Base-by-base conservation (phyloP, 2,797 vertebrate species). In the Poeciliopsis turneri region DNA sequence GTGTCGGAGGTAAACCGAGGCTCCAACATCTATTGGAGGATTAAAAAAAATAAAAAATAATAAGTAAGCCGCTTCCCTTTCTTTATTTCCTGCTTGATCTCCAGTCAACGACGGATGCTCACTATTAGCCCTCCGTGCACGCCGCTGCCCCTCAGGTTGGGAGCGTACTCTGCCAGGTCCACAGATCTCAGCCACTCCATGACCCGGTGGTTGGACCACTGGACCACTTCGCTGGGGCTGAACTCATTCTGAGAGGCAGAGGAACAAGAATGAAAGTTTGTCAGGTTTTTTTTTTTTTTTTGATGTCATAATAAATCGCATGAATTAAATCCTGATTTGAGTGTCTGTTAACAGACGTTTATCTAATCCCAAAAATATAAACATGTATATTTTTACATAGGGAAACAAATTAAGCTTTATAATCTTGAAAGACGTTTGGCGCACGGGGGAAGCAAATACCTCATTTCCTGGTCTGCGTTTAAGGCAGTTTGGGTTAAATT, bases 111-210 rank as follows among this genome's bases (percentile, higher is more conserved):
- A 7, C 1, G 16, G 28, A 46, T 74, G 89, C 98, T 98, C 92
- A 99, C 98, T 47, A 99, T 96, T 25, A 99, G 96, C 3, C 98
- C 98, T 1, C 98, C 98, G 0, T 99, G 98, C 57, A 99, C 98
- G 0, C 98, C 98, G 0, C 98, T 99, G 82, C 98, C 98, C 78
- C 98, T 94, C 84, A 99, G 97, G 90, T 99, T 99, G 25, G 98
- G 98, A 0, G 98, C 98, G 0, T 99, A 99, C 84, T 99, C 98
- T 0, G 98, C 98, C 90, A 99, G 95, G 85, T 99, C 98, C 70
- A 98, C 98, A 0, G 98, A 98, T 30, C 98, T 90, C 74, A 99
- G 94, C 98, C 98, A 99, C 83, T 99, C 98, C 98, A 99, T 99
- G 88, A 99, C 98, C 41, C 98, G 93, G 91, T 99, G 98, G 87